Conservation (phyloP, 2,113 vertebrate genomes). For the Taurulus bubalis region DNA sequence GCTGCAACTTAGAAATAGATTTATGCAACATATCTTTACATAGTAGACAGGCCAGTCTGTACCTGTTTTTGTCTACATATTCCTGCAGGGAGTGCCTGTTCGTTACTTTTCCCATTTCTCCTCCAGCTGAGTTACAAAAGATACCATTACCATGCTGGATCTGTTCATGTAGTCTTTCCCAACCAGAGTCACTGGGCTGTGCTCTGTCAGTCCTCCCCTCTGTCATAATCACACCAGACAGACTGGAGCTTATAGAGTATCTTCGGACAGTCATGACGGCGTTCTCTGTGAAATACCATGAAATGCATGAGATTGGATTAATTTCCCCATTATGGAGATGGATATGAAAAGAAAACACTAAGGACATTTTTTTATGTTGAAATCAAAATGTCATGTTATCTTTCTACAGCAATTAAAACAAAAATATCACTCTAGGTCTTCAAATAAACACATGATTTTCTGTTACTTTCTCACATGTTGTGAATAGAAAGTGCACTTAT, state of each 20-base stretch:
- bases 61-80: slow-evolving; percentile 86
- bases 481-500: not conserved
- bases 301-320: not conserved
- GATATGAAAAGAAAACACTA: not conserved
- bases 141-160: slow-evolving; percentile 36
- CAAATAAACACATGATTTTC: not conserved
- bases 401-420: not conserved
- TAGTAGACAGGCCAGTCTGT: not conserved
- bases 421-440: not conserved
- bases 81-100: slow-evolving; percentile 83
- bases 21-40: not conserved
- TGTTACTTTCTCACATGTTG: not conserved
- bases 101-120: slow-evolving; percentile 53
- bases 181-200: slow-evolving; percentile 50
- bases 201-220: slow-evolving; percentile 52
- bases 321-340: too few relatives aligned
- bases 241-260: slow-evolving; percentile 84
- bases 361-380: not conserved
- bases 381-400: not conserved
- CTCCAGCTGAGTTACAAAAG: slow-evolving; percentile 26
- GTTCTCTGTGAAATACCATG: slow-evolving; percentile 78
- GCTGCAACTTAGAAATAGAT: not conserved
- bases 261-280: slow-evolving; percentile 93
- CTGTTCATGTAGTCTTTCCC: slow-evolving; percentile 72
- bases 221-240: slow-evolving; percentile 59